phyloP scores from a whole-genome alignment of 2,797 vertebrate species.

The Ispidina lecontei region DNA sequence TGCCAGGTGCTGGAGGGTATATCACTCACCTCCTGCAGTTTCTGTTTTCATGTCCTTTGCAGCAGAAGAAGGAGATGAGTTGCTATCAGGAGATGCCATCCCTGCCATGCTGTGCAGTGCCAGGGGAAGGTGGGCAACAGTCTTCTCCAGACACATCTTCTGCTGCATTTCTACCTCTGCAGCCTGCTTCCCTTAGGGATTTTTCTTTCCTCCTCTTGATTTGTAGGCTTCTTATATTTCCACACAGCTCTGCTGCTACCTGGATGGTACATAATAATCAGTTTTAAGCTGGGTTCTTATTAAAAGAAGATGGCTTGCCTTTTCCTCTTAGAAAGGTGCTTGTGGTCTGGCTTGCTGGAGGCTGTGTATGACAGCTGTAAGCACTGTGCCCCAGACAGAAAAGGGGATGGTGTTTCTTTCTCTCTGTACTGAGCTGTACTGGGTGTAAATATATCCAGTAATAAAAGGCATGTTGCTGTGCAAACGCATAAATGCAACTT shows the following conservation, averaged over 20 bases:
- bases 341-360: neutral
- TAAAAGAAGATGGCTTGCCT: neutral
- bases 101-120: fast-evolving
- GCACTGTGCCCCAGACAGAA: neutral
- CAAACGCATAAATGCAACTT: neutral
- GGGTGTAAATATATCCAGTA: neutral
- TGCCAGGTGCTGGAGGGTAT: fast-evolving
- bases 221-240: neutral
- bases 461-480: neutral
- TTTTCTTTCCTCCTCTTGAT: neutral
- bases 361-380: fast-evolving
- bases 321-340: neutral
- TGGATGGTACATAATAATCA: neutral
- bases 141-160: neutral
- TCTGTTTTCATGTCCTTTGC: neutral
- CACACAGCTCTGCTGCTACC: neutral
- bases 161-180: neutral
- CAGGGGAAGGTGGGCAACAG: neutral
- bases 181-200: neutral
- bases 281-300: neutral
- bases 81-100: neutral
- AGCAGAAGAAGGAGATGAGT: neutral
- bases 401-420: neutral
- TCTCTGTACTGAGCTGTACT: neutral
- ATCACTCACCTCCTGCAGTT: neutral